phyloP scores from a whole-genome alignment of 2,888 invertebrate species.

The Ennomos fuscantarius region DNA sequence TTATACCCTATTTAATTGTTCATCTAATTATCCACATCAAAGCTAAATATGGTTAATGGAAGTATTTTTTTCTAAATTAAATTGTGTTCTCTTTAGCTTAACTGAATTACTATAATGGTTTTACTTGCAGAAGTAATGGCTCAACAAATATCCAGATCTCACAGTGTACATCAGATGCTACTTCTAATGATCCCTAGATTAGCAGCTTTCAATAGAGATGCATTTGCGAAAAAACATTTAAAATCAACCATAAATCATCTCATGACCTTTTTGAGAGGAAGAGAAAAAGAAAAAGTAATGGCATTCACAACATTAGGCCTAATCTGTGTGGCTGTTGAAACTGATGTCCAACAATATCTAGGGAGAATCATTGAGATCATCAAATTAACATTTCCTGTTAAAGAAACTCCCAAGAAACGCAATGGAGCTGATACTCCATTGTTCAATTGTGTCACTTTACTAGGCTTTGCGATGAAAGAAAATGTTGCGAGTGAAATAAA shows the following conservation, averaged over 20 bases:
- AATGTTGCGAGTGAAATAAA: constrained; percentile 91
- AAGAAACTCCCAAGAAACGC: constrained; percentile 92
- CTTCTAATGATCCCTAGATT: constrained; percentile 94
- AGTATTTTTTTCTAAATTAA: no score
- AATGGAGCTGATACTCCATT: constrained; percentile 92
- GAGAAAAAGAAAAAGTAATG: constrained; percentile 93
- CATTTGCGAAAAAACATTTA: constrained; percentile 91
- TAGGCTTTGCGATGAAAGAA: constrained; percentile 94
- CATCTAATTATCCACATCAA: no score
- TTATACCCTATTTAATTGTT: no score
- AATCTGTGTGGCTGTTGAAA: constrained; percentile 94
- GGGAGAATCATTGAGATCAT: constrained; percentile 94
- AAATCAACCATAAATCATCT: constrained; percentile 92
- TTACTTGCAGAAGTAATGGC: constrained; percentile 89
- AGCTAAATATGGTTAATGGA: no score
- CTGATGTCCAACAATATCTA: constrained; percentile 91
- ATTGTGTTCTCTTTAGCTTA: no score
- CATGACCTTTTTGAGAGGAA: constrained; percentile 89
- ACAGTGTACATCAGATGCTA: constrained; percentile 94
- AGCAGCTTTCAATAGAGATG: constrained; percentile 95
- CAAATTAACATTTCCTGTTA: constrained; percentile 89
- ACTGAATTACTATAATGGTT: background rate
- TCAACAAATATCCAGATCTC: constrained; percentile 90
- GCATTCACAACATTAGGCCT: constrained; percentile 97
- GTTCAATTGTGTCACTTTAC: constrained; percentile 96